Conservation (phyloP, 1,140 invertebrate genomes). For the Calliphora vicina region DNA sequence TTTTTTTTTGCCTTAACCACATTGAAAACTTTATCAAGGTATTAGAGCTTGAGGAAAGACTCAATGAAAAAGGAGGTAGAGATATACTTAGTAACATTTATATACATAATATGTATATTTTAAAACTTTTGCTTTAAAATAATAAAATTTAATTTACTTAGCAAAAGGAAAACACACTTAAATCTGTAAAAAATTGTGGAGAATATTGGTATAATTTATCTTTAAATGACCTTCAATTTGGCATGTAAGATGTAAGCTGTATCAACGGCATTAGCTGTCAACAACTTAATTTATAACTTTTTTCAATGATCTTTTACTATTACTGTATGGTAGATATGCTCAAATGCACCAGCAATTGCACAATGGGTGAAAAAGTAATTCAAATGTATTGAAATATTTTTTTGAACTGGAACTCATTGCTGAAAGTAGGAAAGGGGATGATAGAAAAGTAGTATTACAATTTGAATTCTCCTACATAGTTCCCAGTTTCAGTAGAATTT, state of each 20-base stretch:
- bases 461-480: no score
- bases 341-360: no score
- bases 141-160: not conserved
- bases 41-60: not conserved
- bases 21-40: not conserved
- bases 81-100: no score
- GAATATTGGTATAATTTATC: not conserved
- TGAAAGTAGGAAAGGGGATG: no score
- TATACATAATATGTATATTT: no score
- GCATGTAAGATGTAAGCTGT: no score
- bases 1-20: not conserved
- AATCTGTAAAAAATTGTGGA: not conserved
- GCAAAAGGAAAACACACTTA: not conserved
- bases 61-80: not conserved
- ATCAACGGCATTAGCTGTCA: not conserved
- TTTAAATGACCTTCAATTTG: not conserved
- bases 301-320: not conserved
- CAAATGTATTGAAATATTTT: no score
- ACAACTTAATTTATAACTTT: not conserved
- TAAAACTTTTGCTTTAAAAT: not conserved
- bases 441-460: no score
- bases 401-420: no score
- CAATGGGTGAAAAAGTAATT: no score
- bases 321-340: no score
- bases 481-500: no score